These are phyloP conservation scores for Lagria hirta DNA, from an alignment of 2,888 invertebrate genomes.

Conservation along the genomic window DNA sequence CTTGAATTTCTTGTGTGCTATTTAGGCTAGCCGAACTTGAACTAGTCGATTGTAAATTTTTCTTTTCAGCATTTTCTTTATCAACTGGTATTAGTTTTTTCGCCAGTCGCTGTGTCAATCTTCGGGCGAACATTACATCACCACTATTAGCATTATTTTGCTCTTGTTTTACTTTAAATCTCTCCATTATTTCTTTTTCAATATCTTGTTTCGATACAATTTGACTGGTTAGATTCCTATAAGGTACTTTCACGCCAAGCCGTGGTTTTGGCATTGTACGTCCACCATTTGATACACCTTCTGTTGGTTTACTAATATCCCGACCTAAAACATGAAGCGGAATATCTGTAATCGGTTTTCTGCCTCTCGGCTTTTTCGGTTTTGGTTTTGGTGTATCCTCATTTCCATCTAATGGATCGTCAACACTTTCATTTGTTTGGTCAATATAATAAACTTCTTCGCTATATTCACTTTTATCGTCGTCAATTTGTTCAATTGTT, in stretches of 20 bases:
- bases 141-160: slow-evolving; percentile 50
- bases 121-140: slow-evolving; percentile 58
- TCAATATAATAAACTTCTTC: slow-evolving; percentile 17
- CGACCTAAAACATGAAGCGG: slow-evolving; percentile 54
- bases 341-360: slow-evolving; percentile 38
- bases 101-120: slow-evolving; percentile 55
- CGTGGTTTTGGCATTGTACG: slow-evolving; percentile 52
- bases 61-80: slow-evolving; percentile 3
- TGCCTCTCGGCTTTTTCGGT: slow-evolving; percentile 31
- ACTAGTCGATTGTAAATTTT: slow-evolving; percentile 1
- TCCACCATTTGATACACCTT: slow-evolving; percentile 48
- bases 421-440: slow-evolving; percentile 12
- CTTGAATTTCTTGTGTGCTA: slow-evolving; percentile 36
- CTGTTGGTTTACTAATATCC: slow-evolving; percentile 51
- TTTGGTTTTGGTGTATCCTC: slow-evolving; percentile 3
- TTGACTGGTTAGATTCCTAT: slow-evolving; percentile 57
- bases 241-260: slow-evolving; percentile 53
- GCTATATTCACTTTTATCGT: slow-evolving; percentile 7
- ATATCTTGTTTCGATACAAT: slow-evolving; percentile 60
- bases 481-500: slow-evolving; percentile 19
- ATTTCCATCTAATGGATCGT: slow-evolving; percentile 10
- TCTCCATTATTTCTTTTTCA: slow-evolving; percentile 58
- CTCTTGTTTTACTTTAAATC: slow-evolving; percentile 55
- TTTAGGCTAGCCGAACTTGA: slow-evolving; percentile 8
- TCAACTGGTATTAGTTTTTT: slow-evolving; percentile 38